phyloP scores from a whole-genome alignment of 92 coral and sea anemone species.

The Parazoanthus darwini region DNA sequence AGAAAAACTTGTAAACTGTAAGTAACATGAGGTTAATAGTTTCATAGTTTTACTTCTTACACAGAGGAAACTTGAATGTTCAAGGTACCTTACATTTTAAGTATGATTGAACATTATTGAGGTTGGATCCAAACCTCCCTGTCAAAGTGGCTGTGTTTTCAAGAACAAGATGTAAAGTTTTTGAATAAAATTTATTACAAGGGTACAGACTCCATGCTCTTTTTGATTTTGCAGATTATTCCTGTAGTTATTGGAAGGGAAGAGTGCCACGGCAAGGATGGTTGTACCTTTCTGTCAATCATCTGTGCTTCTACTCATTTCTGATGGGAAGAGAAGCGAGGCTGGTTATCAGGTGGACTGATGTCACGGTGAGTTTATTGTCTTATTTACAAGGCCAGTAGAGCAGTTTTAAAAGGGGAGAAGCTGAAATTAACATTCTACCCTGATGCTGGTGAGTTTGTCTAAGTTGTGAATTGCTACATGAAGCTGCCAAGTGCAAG shows the following conservation, averaged over 20 bases:
- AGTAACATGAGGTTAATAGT: constrained; percentile 41
- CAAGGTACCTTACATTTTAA: too few relatives aligned
- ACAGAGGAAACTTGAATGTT: too few relatives aligned
- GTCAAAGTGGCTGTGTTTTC: not conserved
- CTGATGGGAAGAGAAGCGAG: constrained; percentile 98
- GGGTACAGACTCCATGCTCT: too few relatives aligned
- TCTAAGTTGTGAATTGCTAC: not conserved
- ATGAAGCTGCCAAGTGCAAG: too few relatives aligned
- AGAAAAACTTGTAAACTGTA: constrained; percentile 95
- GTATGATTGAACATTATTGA: too few relatives aligned
- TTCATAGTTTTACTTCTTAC: too few relatives aligned
- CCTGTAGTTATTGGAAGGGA: constrained; percentile 99
- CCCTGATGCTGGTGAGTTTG: too few relatives aligned
- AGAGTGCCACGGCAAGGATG: constrained; percentile 99
- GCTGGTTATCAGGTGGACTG: constrained; percentile 95
- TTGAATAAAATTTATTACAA: too few relatives aligned
- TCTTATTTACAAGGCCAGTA: not conserved
- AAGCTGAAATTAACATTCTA: too few relatives aligned
- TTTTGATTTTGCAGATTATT: constrained; percentile 68
- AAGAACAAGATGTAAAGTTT: too few relatives aligned
- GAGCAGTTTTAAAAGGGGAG: not conserved
- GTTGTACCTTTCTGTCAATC: constrained; percentile 95
- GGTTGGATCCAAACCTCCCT: too few relatives aligned
- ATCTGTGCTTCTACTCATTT: constrained; percentile 95
- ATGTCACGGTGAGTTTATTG: constrained; percentile 84